A percentile compares a stretch with the other conserved stretches of the same genome.
These are phyloP conservation scores for Andrena haemorrhoa DNA, from an alignment of 2,888 invertebrate genomes.

Conservation along the genomic window DNA sequence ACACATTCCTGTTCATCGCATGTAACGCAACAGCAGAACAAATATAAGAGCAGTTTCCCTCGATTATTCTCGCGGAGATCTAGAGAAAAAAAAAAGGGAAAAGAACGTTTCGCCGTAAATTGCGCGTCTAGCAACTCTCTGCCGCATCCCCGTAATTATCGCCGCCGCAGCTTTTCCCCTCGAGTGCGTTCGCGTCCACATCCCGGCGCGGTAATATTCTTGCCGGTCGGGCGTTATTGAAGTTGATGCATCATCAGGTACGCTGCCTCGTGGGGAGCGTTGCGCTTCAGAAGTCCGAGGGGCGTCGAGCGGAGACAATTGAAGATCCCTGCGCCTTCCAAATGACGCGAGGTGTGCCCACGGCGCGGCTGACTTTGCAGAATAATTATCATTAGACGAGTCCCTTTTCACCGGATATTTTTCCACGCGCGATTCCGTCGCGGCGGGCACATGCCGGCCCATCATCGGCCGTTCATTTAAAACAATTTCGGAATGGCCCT, in stretches of 20 bases:
- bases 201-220: slow-evolving; percentile 10
- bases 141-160: slow-evolving; percentile 58
- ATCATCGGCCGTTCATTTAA: slow-evolving; percentile 51
- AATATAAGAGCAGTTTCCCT: slow-evolving; percentile 1
- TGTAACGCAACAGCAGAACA: neutral
- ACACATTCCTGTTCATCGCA: neutral
- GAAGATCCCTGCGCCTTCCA: slow-evolving; percentile 4
- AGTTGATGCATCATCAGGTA: slow-evolving; percentile 36
- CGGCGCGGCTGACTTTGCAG: slow-evolving; percentile 9
- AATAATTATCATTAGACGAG: slow-evolving; percentile 39
- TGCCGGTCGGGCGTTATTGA: neutral
- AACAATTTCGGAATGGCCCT: slow-evolving; percentile 46
- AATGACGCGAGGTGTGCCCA: slow-evolving; percentile 3
- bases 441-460: slow-evolving; percentile 4
- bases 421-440: slow-evolving; percentile 15
- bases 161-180: slow-evolving; percentile 36
- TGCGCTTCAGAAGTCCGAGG: slow-evolving; percentile 18
- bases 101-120: slow-evolving; percentile 38
- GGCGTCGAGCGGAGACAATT: slow-evolving; percentile 14
- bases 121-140: slow-evolving; percentile 18
- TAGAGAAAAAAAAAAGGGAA: slow-evolving; percentile 34
- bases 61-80: slow-evolving; percentile 5
- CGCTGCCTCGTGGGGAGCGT: neutral
- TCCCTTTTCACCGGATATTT: neutral
- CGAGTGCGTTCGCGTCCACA: slow-evolving; percentile 29